phyloP scores from a whole-genome alignment of 2,888 invertebrate species.

The Polylopha cassiicola region DNA sequence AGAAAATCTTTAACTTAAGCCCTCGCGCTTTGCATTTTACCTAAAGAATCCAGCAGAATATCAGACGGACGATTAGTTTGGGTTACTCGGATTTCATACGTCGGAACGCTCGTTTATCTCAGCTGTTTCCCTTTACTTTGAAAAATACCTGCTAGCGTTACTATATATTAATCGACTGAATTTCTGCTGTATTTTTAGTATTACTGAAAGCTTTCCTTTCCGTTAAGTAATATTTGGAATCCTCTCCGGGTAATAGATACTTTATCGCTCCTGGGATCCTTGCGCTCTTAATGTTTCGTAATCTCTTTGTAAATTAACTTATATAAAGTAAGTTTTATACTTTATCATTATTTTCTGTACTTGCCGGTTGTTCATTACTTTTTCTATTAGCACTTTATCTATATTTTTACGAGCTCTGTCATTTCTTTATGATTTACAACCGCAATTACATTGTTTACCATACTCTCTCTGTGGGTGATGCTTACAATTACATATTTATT shows the following conservation, averaged over 20 bases:
- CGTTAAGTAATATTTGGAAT: too few relatives aligned
- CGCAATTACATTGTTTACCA: too few relatives aligned
- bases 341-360: too few relatives aligned
- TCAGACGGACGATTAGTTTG: background rate
- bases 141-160: slow-evolving; percentile 6
- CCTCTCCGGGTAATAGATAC: slow-evolving; percentile 1
- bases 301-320: slow-evolving; percentile 10
- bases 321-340: too few relatives aligned
- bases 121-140: background rate
- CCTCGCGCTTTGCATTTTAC: slow-evolving; percentile 12
- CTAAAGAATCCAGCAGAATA: slow-evolving; percentile 9
- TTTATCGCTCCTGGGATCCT: slow-evolving; percentile 12
- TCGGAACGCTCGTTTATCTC: background rate
- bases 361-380: too few relatives aligned
- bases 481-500: slow-evolving; percentile 3
- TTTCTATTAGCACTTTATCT: too few relatives aligned
- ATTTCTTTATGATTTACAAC: too few relatives aligned
- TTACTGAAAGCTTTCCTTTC: too few relatives aligned
- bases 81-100: background rate
- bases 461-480: too few relatives aligned
- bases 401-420: slow-evolving; percentile 5
- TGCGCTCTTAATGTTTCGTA: too few relatives aligned
- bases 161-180: slow-evolving; percentile 1
- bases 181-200: slow-evolving; percentile 17
- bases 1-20: slow-evolving; percentile 10